Evolutionary conservation across 2,797 vertebrate species (phyloP), one percentile per base, ranked within the genome.

Genomic region (Vultur gryphus): DNA sequence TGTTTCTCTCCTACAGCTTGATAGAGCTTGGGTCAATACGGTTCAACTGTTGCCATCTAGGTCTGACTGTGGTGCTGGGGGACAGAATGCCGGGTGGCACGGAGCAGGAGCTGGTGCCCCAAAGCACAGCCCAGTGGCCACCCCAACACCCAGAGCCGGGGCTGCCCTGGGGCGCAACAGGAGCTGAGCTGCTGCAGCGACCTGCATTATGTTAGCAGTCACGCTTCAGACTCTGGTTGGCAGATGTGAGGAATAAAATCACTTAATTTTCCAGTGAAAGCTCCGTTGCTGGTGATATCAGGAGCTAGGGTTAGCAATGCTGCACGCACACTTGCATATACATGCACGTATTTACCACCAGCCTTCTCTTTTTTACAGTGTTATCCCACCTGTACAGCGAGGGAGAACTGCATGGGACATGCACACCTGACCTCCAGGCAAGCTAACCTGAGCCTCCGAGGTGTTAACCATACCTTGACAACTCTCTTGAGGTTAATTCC

Each of bases 181-280:
- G 65, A 90, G 57, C 39, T 54, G 80, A 64, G 80, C 70, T 70
- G 88, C 65, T 39, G 35, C 65, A 44, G 65, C 2, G 3, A 49
- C 43, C 75, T 61, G 67, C 3, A 0, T 7, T 61, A 11, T 9
- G 52, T 54, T 39, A 75, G 62, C 49, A 87, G 69, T 29, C 70
- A 84, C 0, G 0, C 73, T 85, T 82, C 87, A 77, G 28, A 25
- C 73, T 67, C 41, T 52, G 33, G 8, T 6, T 43, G 46, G 66
- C 91, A 91, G 62, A 81, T 65, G 51, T 28, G 58, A 89, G 65
- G 49, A 91, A 44, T 64, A 81, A 81, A 91, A 87, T 37, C 41
- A 57, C 51, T 49, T 41, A 6, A 33, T 73, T 64, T 92, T 67
- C 59, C 51, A 64, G 33, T 13, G 85, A 59, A 75, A 93, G 31